Evolutionary conservation across 1,140 invertebrate species (phyloP).

Genomic region (Drosophila auraria): DNA sequence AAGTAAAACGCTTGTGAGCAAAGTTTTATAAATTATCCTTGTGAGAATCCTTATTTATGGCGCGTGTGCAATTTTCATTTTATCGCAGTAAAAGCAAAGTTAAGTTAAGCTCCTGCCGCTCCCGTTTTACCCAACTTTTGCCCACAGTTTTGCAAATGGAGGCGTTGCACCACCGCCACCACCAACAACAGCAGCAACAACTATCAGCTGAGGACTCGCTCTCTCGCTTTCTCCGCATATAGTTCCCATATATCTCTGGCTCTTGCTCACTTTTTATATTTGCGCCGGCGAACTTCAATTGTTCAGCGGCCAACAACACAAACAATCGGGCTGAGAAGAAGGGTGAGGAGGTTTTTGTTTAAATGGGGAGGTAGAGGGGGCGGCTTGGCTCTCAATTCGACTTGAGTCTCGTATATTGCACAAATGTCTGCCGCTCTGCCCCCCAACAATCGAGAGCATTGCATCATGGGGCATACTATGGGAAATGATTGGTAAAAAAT

Average conservation of each 20-base stretch:
- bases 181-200: constrained; percentile 42
- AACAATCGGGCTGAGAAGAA: constrained; percentile 33
- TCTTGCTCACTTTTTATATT: constrained; percentile 71
- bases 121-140: constrained; percentile 61
- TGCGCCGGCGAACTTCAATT: constrained; percentile 75
- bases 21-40: constrained; percentile 85
- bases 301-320: constrained; percentile 71
- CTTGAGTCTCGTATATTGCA: constrained; percentile 64
- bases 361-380: background rate
- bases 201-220: constrained; percentile 40
- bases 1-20: constrained; percentile 83
- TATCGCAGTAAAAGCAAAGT: constrained; percentile 85
- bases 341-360: constrained; percentile 4
- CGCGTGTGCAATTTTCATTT: constrained; percentile 85
- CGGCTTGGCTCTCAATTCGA: constrained; percentile 45
- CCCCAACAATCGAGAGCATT: constrained; percentile 46
- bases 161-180: constrained; percentile 66
- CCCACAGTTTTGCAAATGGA: constrained; percentile 59
- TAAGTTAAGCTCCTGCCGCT: constrained; percentile 76
- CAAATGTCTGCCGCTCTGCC: constrained; percentile 51
- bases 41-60: constrained; percentile 85
- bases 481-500: constrained; percentile 7
- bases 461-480: constrained; percentile 56
- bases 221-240: constrained; percentile 17
- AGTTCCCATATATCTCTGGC: constrained; percentile 24